phyloP scores from a whole-genome alignment of 2,113 vertebrate species.

The Cephalophus harveyi region DNA sequence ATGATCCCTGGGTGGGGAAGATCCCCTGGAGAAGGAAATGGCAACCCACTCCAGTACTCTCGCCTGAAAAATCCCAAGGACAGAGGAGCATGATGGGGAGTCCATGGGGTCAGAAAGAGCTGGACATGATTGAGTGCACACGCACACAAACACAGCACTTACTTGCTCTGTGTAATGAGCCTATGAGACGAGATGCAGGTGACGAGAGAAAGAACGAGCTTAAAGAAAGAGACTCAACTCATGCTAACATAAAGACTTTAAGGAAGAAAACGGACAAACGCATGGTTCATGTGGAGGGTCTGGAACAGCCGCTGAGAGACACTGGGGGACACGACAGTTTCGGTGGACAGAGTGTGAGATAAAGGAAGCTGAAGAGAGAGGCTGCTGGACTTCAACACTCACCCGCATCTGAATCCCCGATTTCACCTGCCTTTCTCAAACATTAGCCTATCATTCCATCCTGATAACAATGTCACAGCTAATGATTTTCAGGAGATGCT shows the following conservation, averaged over 20 bases:
- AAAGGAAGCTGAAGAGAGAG: not conserved
- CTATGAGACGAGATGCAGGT: not conserved
- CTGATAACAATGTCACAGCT: not conserved
- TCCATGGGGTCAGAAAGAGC: not conserved
- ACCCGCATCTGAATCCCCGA: accelerated
- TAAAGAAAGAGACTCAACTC: not conserved
- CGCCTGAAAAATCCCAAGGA: no score
- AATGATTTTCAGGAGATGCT: not conserved
- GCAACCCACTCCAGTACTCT: no score
- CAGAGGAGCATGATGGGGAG: not conserved
- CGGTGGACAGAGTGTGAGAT: no score
- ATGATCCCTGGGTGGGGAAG: no score
- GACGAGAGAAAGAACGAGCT: not conserved
- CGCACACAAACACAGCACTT: not conserved
- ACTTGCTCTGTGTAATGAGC: no score
- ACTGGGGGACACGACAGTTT: accelerated
- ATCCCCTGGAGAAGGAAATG: no score
- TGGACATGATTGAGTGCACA: accelerated
- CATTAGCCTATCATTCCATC: not conserved
- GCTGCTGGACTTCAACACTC: not conserved
- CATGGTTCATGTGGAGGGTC: no score
- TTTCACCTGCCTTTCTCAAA: no score
- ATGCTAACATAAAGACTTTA: not conserved
- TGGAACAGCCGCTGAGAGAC: not conserved
- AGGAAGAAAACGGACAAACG: not conserved